Conservation (phyloP, 1,140 invertebrate genomes). For the Drosophila subpulchrella region DNA sequence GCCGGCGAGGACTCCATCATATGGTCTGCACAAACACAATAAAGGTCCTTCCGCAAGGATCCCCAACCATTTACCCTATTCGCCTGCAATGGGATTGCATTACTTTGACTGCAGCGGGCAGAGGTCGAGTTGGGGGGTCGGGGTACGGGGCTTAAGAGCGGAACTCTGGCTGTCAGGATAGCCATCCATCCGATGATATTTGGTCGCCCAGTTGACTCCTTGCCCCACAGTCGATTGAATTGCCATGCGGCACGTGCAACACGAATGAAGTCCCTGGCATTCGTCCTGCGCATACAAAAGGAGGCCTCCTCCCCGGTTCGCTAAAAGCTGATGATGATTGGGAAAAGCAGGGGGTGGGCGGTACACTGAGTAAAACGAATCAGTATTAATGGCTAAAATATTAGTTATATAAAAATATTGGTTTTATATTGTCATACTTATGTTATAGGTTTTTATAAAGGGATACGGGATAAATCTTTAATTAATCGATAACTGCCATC, state of each 20-base stretch:
- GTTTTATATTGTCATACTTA: neutral
- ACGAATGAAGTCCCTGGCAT: slow-evolving; percentile 41
- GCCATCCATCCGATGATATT: slow-evolving; percentile 46
- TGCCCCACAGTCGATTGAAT: slow-evolving; percentile 56
- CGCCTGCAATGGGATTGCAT: slow-evolving; percentile 28
- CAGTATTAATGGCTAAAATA: no score
- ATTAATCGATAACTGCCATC: no score
- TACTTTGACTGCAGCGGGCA: slow-evolving; percentile 52
- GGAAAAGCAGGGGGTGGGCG: neutral
- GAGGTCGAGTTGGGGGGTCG: neutral
- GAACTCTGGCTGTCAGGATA: slow-evolving; percentile 26
- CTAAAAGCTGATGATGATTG: slow-evolving; percentile 70
- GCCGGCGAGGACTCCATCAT: slow-evolving; percentile 33
- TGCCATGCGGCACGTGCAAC: slow-evolving; percentile 65
- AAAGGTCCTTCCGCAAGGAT: slow-evolving; percentile 21
- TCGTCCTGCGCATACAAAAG: slow-evolving; percentile 45
- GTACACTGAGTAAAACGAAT: slow-evolving; percentile 4
- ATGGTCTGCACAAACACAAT: slow-evolving; percentile 48
- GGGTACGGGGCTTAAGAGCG: neutral
- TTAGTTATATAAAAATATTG: neutral
- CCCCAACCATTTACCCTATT: slow-evolving; percentile 33
- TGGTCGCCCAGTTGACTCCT: slow-evolving; percentile 42
- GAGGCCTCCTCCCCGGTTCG: slow-evolving; percentile 55
- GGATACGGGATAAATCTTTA: no score
- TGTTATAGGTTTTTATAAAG: no score